Base-by-base conservation (phyloP, 30 jellyfish, hydroid and myxozoan genomes). In the Sanderia malayensis region DNA sequence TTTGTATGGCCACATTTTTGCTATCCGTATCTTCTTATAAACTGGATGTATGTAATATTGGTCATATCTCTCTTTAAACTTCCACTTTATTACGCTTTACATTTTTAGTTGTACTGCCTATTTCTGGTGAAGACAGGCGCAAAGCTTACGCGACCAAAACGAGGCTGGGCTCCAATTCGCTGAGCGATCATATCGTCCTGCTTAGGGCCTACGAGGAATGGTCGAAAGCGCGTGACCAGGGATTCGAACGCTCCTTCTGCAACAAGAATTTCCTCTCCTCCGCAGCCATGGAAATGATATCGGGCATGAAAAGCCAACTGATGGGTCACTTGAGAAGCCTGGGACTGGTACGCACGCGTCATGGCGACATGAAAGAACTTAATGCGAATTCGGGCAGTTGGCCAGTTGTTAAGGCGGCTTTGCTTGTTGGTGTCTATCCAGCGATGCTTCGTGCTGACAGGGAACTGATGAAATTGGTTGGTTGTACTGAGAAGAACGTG, bases 241-340 rank as follows among this genome's bases (percentile, higher is more conserved):
- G 98, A 21, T 61, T 47, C 49, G 98, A 90, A 27, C 55, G 33
- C 27, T 62, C 74, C 26, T 90, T 83, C 62, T 90, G 98, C 47
- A 45, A 55, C 65, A 78, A 79, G 76, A 82, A 83, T 47, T 90
- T 76, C 47, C n/a, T 90, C 4, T 90, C 98, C 3, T 67, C 86
- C 2, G 95, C 91, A 33, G 74, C 88, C 58, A 90, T 90, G 98
- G 98, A 90, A 84, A 90, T 83, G 95, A 70, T 90, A 21, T 67
- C 86, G 23, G 95, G 95, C 57, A 78, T 83, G 98, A 85, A 96
- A 58, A 93, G 79, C 44, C 96, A 90, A 69, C 61, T 90, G 61
- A 22, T 90, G 18, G 46, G 74, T 9, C 94, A 78, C 44, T 78
- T 90, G 18, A 77, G 86, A 22, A 74, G 28, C 81, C 74, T 83